These are phyloP conservation scores for Polyploca ridens DNA, from an alignment of 2,888 invertebrate species.

Conservation along the genomic window DNA sequence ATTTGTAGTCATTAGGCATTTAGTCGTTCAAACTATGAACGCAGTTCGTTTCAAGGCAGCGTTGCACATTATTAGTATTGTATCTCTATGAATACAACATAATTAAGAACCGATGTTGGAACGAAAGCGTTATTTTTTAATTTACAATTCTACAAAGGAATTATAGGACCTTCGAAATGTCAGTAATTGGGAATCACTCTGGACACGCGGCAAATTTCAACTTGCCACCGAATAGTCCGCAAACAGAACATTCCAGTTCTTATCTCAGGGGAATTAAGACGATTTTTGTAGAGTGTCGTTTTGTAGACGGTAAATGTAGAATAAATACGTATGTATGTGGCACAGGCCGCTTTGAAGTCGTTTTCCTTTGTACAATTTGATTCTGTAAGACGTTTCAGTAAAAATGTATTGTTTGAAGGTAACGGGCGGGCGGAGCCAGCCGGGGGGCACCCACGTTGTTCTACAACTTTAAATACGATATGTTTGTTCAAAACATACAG, in stretches of 20 bases:
- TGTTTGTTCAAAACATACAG: neutral
- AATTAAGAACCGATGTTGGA: neutral
- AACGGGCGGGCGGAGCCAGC: constrained; percentile 15
- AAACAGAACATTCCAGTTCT: neutral
- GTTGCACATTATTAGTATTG: no score
- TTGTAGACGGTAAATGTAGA: neutral
- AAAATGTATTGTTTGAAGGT: constrained; percentile 23
- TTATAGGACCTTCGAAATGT: constrained; percentile 39
- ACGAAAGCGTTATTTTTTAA: constrained; percentile 26
- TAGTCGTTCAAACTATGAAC: no score
- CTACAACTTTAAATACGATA: neutral
- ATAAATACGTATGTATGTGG: constrained; percentile 12
- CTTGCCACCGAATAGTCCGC: neutral
- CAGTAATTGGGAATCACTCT: constrained; percentile 49
- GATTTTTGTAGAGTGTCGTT: neutral
- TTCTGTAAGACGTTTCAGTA: constrained; percentile 33
- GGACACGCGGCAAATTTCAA: constrained; percentile 15
- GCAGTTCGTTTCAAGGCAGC: no score
- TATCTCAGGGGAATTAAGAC: neutral
- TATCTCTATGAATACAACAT: neutral
- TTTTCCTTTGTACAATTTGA: constrained; percentile 38
- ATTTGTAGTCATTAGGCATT: no score
- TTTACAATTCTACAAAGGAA: constrained; percentile 49
- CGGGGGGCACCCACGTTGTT: neutral
- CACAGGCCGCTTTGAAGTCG: constrained; percentile 33